phyloP scores from a whole-genome alignment of 2,113 vertebrate genomes.

The Oxyura jamaicensis region DNA sequence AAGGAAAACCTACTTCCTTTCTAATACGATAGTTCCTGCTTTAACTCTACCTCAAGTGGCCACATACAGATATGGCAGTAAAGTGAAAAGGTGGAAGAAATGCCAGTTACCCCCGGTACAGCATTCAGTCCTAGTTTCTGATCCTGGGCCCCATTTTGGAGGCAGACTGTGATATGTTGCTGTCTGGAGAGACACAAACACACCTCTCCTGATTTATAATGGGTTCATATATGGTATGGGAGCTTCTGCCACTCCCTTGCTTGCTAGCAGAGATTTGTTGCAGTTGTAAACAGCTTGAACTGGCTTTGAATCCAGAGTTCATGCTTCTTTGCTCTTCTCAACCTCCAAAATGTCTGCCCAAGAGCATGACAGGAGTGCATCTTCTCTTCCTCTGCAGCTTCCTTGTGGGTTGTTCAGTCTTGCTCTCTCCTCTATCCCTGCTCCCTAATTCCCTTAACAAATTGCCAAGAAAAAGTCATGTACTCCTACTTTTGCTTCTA shows the following conservation, averaged over 20 bases:
- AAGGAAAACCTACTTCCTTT: neutral
- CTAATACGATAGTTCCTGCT: neutral
- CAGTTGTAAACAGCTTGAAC: neutral
- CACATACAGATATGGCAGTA: neutral
- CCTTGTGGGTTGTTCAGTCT: neutral
- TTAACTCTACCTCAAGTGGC: neutral
- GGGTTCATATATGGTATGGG: neutral
- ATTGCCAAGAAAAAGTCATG: neutral
- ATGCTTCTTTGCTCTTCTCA: neutral
- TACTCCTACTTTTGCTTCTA: neutral
- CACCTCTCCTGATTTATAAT: neutral
- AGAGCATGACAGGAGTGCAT: neutral
- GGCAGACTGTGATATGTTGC: neutral
- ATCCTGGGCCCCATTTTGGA: neutral
- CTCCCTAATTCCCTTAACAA: neutral
- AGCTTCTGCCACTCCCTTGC: neutral
- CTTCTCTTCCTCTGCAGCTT: neutral
- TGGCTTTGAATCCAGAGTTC: neutral
- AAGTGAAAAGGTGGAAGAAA: neutral
- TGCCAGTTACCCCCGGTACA: accelerated
- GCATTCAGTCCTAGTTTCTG: neutral
- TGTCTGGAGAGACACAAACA: neutral
- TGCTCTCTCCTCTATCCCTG: neutral
- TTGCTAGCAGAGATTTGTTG: neutral
- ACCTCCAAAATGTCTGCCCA: neutral